Base-by-base conservation (phyloP, 2,797 vertebrate species). In the Galaxias olidus region DNA sequence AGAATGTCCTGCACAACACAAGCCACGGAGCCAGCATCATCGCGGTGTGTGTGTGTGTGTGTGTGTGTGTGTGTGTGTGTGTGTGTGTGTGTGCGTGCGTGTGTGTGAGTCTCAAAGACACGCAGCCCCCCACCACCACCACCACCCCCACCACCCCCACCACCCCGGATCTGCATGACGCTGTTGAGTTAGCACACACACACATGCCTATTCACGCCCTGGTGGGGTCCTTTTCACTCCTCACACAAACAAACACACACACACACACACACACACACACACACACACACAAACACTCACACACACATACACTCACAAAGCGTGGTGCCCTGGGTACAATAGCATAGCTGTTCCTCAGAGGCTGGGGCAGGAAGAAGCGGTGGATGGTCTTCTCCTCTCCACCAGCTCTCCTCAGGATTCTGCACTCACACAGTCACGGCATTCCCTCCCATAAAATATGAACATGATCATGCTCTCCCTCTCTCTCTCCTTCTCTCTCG, bases 1-100 rank as follows among this genome's bases (percentile, higher is more conserved):
- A 96, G 68, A 45, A 91, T 90, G 61, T 96, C 93, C 97, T 98
- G 75, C 81, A 80, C 62, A 62, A 65, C 18, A 65, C 66, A 78
- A 70, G 84, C 84, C 83, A 75, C 73, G 75, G 46, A 14, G 11
- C 13, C 11, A 59, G 30, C 30, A 43, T 41, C 83, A 73, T 71
- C 77, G 73, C 70, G 54, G 6, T 46, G 71, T 73, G 76, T 51
- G 53, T 81, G 64, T 84, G 71, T 20, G 51, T 49, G 56, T 46
- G 63, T 65, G 58, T n/a, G 63, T 49, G 18, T 12, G 1, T 9
- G 42, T 45, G 69, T 19, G 49, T 47, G 59, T 49, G 65, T 69
- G 57, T 18, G 60, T 49, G 30, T 10, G 42, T 62, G 56, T 40
- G 13, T 52, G 44, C 50, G 49, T 51, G 49, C 52, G 40, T 15